Evolutionary conservation across 2,113 vertebrate species (phyloP), one percentile per base, ranked within the genome.

Genomic region (Motacilla alba): DNA sequence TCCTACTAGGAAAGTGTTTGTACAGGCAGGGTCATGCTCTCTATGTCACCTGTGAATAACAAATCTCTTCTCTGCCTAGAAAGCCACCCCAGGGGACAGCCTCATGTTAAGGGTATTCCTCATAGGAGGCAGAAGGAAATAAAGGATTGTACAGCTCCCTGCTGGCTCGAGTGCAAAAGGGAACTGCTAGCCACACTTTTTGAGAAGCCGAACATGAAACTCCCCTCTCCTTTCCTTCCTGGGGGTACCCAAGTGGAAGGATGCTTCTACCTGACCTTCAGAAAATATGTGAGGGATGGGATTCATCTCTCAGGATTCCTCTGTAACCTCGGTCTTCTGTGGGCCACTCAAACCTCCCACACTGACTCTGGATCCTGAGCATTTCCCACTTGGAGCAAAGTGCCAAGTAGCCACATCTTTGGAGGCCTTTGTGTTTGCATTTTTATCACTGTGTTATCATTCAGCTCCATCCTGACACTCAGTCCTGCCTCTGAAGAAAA

Each of bases 51-150:
- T 4, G 3, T 33, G 63, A 93, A 80, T 77, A 77, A 74, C 44
- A 95, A 90, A 92, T 83, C 43, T 46, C 58, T 72, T 49, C 77
- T 56, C 16, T 81, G 76, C 26, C 47, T 26, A 18, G 83, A 89
- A 77, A 89, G 55, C 19, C 75, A 70, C 30, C 64, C 46, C 89
- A 78, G 49, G 86, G 83, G 63, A 93, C 50, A n/a, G 43, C 9
- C 46, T 70, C 24, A 1, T 20, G 27, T 14, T 53, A 26, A 70
- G 31, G 33, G 1, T 4, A 41, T 76, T 78, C 43, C 50, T 90
- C 35, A 14, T 0, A 63, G 64, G 33, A 47, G 70, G 23, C 13
- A 83, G 68, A 52, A 78, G 66, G 59, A 86, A 81, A 81, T 50
- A 74, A 86, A 80, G 28, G 15, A 14, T 10, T 39, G 10, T 33